Evolutionary conservation across 2,797 vertebrate genomes (phyloP), one percentile per base, ranked within the genome.

Genomic region (Oreortyx pictus): DNA sequence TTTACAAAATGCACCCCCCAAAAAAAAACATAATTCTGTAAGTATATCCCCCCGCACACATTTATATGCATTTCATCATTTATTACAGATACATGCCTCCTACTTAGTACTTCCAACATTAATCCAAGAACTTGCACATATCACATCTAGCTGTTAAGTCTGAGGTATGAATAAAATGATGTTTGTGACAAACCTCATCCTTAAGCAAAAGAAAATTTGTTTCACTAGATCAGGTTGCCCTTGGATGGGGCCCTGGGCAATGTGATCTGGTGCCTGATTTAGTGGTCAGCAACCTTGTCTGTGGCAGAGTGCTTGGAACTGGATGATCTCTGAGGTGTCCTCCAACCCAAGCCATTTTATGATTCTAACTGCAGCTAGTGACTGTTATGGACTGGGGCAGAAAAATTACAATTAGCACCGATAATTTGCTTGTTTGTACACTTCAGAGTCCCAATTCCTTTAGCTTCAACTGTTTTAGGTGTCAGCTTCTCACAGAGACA

Each of bases 11-110:
- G 8, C 39, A 41, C 39, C 39, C 13, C 6, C 17, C 18, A 54
- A 70, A 78, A 44, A 44, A 9, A 74, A 18, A 4, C 20, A 43
- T 43, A 29, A 29, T n/a, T 56, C n/a, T 11, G 5, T 19, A 56
- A 14, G 27, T 9, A 25, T 5, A 11, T 2, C n/a, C 49, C 49
- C 25, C 7, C 49, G 27, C 49, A 50, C 14, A 27, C 25, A 27
- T 50, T 50, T 2, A 9, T 20, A 25, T 1, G 18, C 25, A 12
- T 2, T 3, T 33, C 7, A 23, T 39, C 9, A 66, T 3, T 3
- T 1, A 1, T 7, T 46, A 14, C 56, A 70, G 35, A 73, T 41
- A 47, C 14, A 0, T 9, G 5, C 2, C 56, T 64, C 47, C n/a
- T 4, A 27, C 4, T 73, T 7, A 0, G 11, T 17, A 44, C 49